A percentile compares a stretch with the other conserved stretches of the same genome.
phyloP scores from a whole-genome alignment of 64 coral and sea anemone genomes.

The Cladopsammia gracilis region DNA sequence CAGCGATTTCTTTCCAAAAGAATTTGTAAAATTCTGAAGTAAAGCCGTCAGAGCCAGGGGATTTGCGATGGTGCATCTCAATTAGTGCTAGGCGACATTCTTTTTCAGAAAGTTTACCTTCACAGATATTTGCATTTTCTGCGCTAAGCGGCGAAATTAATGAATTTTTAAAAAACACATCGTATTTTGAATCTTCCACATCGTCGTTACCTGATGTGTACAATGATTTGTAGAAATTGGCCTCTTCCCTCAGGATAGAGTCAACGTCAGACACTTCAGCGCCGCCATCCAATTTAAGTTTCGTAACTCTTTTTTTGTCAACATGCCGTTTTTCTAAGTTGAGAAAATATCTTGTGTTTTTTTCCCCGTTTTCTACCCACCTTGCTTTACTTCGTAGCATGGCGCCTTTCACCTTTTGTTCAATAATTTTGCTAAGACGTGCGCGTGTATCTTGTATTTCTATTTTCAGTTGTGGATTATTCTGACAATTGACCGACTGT shows the following conservation, averaged over 20 bases:
- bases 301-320: not conserved
- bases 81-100: not conserved
- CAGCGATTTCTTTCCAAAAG: conserved; percentile 4
- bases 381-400: conserved; percentile 4
- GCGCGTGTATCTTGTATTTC: not conserved
- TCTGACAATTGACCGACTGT: not conserved
- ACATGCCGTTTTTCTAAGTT: conserved; percentile 12
- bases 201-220: not conserved
- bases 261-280: not conserved
- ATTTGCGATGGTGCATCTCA: conserved; percentile 12
- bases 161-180: not conserved
- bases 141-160: not conserved
- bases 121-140: not conserved
- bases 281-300: conserved; percentile 14
- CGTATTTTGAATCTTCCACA: not conserved
- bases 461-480: not conserved
- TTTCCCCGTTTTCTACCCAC: conserved; percentile 31
- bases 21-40: conserved; percentile 29
- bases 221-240: not conserved
- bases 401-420: not conserved
- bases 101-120: not conserved
- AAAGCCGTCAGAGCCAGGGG: conserved; percentile 11
- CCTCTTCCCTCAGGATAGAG: conserved; percentile 16
- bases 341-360: conserved; percentile 29
- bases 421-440: not conserved